These are phyloP conservation scores for Cisticola juncidis DNA, from an alignment of 2,113 vertebrate species.

Conservation along the genomic window DNA sequence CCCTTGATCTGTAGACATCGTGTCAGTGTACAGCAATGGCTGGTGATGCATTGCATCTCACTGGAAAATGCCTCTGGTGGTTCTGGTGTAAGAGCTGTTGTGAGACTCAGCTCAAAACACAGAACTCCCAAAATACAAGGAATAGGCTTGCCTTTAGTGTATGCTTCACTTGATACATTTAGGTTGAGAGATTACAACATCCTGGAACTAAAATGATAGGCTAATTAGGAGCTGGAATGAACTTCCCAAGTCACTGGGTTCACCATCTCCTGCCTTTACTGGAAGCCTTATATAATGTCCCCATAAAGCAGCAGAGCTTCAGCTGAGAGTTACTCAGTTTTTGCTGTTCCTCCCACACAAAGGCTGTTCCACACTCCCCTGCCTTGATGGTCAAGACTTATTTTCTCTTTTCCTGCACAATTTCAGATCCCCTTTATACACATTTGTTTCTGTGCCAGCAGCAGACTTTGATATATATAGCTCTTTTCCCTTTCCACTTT, in stretches of 20 bases:
- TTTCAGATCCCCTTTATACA: background rate
- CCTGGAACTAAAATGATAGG: slow-evolving; percentile 16
- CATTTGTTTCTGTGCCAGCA: background rate
- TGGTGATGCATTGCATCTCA: background rate
- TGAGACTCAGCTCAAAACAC: background rate
- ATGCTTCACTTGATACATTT: background rate
- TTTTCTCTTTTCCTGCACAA: background rate
- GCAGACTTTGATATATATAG: background rate
- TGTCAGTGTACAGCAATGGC: background rate
- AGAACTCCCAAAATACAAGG: background rate
- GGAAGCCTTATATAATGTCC: background rate
- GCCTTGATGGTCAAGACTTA: background rate
- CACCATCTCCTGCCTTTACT: background rate
- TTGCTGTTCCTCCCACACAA: background rate
- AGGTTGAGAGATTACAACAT: background rate
- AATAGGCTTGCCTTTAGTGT: background rate
- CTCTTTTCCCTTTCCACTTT: background rate
- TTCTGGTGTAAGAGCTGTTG: background rate
- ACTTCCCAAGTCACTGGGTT: slow-evolving; percentile 47
- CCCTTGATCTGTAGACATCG: background rate
- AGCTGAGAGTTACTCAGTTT: slow-evolving; percentile 42
- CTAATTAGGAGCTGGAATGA: slow-evolving; percentile 3
- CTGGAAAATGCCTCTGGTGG: background rate
- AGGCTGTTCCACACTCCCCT: background rate
- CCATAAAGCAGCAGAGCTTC: background rate